Conservation (phyloP, 2,888 invertebrate genomes). For the Oegoconia quadripuncta region DNA sequence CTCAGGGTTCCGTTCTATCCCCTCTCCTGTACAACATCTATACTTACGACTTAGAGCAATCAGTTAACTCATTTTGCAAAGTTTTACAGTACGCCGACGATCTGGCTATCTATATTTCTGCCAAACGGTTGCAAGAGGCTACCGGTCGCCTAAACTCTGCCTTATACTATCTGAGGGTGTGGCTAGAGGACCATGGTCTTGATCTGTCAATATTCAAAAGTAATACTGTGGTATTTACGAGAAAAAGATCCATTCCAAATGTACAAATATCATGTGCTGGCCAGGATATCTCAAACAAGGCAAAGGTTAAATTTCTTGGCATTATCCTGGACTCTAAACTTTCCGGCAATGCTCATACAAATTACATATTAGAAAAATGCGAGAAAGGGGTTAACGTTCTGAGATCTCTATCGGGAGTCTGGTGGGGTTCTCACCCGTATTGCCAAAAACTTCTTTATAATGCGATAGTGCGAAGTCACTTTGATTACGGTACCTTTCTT, state of each 20-base stretch:
- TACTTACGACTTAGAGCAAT: constrained; percentile 10
- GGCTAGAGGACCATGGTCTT: constrained; percentile 10
- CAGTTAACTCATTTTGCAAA: constrained; percentile 2
- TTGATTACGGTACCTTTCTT: constrained; percentile 24
- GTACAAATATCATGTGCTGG: neutral
- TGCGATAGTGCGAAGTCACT: constrained; percentile 19
- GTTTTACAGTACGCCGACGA: constrained; percentile 21
- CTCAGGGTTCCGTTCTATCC: constrained; percentile 21
- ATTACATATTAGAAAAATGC: constrained; percentile 13
- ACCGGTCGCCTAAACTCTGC: constrained; percentile 3
- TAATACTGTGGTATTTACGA: constrained; percentile 5
- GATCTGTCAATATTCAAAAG: constrained; percentile 8
- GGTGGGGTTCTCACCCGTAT: constrained; percentile 23
- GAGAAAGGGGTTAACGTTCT: constrained; percentile 12
- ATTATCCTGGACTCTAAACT: constrained; percentile 13
- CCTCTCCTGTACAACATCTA: constrained; percentile 19
- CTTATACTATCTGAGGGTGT: constrained; percentile 3
- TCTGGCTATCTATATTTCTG: constrained; percentile 9
- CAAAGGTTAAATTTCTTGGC: constrained; percentile 11
- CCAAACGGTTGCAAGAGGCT: neutral
- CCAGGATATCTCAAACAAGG: neutral
- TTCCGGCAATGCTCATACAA: constrained; percentile 9
- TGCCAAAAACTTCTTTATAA: constrained; percentile 20
- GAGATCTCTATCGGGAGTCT: constrained; percentile 17
- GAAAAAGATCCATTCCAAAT: constrained; percentile 2